Base-by-base conservation (phyloP, 2,888 invertebrate genomes). In the Leptopilina syphax region DNA sequence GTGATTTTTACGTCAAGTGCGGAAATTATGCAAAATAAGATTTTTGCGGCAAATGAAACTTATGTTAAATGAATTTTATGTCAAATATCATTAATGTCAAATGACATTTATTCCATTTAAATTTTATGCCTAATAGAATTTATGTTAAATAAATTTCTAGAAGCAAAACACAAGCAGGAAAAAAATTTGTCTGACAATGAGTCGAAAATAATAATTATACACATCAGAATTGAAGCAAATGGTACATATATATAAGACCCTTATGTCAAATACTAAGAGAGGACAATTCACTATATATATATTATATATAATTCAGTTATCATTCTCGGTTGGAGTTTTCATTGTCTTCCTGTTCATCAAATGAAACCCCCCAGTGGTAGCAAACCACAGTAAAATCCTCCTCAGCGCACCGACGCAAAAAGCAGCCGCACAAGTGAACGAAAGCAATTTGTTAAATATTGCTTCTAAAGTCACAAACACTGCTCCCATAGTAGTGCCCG, bases 391-490 rank as follows among this genome's bases (percentile, higher is more conserved):
- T 82, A 70, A 86, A 83, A 84, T 84, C 84, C 84, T 80, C 65
- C 27, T 44, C 44, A 44, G 44, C 44, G 66, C 60, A 78, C 57
- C 76, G 77, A 83, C 77, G 80, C 82, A 80, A 82, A 80, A 82
- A 84, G 89, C 88, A 89, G 85, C 89, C 89, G 73, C 77, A 86
- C 85, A 79, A 84, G 79, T 83, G 85, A 84, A 89, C 85, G 81
- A 88, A 89, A 91, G 90, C 90, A 90, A 91, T 90, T 90, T 90
- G 87, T 90, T 89, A 89, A 90, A 90, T 90, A 90, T 90, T 88
- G 87, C 86, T 85, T 84, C 83, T 84, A 84, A 85, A 85, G 86
- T 85, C 85, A 70, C 81, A 87, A 88, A 87, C 87, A 84, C 82
- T 85, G 80, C 80, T 12, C 79, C 83, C 84, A 66, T 83, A 82